A percentile compares a stretch with the other conserved stretches of the same genome.
phyloP scores from a whole-genome alignment of 2,113 vertebrate species.

The Danio rerio region DNA sequence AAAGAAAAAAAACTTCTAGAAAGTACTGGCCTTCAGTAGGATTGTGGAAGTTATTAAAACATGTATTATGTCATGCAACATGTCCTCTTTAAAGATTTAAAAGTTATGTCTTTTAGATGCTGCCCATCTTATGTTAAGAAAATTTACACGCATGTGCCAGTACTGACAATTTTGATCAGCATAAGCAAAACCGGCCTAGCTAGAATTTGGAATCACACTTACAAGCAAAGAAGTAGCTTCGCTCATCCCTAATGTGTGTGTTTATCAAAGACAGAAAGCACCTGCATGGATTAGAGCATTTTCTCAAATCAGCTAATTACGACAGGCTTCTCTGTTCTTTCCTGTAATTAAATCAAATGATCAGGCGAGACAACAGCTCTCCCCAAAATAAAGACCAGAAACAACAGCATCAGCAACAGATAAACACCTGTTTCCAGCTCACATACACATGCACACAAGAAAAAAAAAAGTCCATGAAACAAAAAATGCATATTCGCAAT shows the following conservation, averaged over 20 bases:
- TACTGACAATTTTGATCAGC: not conserved
- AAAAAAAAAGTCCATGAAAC: not conserved
- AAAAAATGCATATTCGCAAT: not conserved
- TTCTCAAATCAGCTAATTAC: constrained; percentile 76
- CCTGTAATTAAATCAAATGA: constrained; percentile 74
- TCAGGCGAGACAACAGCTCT: constrained; percentile 60
- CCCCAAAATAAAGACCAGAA: constrained; percentile 60
- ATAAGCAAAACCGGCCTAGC: not conserved
- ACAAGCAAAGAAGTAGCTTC: not conserved
- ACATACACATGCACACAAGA: constrained; percentile 11
- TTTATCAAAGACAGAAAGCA: constrained; percentile 60
- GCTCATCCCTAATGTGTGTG: constrained; percentile 29
- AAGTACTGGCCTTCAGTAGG: too few species aligned
- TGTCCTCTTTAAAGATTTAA: not conserved
- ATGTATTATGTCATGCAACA: not conserved
- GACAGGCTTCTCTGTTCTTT: constrained; percentile 66
- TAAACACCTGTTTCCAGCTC: constrained; percentile 60
- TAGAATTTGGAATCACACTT: not conserved
- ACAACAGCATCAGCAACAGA: constrained; percentile 59
- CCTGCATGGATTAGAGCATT: constrained; percentile 72
- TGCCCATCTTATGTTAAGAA: not conserved
- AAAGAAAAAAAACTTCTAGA: too few species aligned
- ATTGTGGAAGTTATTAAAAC: not conserved
- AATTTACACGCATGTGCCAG: not conserved
- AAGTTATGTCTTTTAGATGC: not conserved